These are phyloP conservation scores for Struthidea cinerea DNA, from an alignment of 2,113 vertebrate genomes.

Conservation along the genomic window DNA sequence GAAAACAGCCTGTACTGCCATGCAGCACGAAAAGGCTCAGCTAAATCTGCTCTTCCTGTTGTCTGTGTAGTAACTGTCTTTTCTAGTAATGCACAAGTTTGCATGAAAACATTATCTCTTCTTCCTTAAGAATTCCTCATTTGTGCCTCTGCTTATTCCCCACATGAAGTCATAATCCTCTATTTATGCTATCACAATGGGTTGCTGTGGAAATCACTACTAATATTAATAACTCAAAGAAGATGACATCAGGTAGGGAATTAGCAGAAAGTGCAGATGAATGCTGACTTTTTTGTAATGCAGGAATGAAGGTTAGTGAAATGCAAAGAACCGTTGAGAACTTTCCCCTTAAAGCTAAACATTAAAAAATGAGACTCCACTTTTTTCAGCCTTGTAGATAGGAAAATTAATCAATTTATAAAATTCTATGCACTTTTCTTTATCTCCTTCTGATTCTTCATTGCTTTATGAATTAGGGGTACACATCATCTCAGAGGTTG, in stretches of 20 bases:
- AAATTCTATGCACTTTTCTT: not conserved
- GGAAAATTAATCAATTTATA: not conserved
- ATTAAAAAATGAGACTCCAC: not conserved
- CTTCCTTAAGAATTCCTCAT: slow-evolving; percentile 18
- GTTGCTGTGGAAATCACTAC: slow-evolving; percentile 54
- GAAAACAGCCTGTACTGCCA: not conserved
- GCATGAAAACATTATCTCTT: not conserved
- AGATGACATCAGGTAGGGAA: slow-evolving; percentile 54
- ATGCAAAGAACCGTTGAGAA: not conserved
- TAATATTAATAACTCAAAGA: slow-evolving; percentile 44
- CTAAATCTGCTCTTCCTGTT: not conserved
- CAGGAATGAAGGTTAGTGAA: not conserved
- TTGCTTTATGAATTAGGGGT: not conserved
- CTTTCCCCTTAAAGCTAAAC: not conserved
- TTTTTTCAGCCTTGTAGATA: not conserved
- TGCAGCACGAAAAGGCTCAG: not conserved
- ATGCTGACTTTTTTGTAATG: not conserved
- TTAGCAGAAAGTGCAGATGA: slow-evolving; percentile 28
- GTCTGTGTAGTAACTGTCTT: not conserved
- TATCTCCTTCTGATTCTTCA: not conserved
- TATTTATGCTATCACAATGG: slow-evolving; percentile 44
- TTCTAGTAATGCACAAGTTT: not conserved
- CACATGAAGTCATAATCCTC: slow-evolving; percentile 43
- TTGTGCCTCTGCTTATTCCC: slow-evolving; percentile 55
- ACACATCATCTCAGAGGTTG: not conserved